phyloP scores from a whole-genome alignment of 2,888 invertebrate species.

The Neoascia interrupta region DNA sequence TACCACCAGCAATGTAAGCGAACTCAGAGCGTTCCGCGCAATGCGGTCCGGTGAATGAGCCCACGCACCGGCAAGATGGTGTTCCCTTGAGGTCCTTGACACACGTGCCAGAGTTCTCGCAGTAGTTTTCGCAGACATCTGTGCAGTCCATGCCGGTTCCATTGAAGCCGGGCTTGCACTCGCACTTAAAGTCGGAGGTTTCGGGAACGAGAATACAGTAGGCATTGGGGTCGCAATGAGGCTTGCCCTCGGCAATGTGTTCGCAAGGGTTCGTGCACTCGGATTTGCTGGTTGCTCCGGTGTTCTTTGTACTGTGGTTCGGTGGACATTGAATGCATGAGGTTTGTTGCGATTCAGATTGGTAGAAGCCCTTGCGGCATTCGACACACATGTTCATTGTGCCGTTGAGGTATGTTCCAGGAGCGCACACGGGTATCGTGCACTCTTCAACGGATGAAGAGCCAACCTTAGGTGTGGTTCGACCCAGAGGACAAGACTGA shows the following conservation, averaged over 20 bases:
- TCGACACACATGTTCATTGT: conserved; percentile 91
- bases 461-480: conserved; percentile 93
- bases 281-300: conserved; percentile 88
- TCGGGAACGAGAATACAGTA: conserved; percentile 91
- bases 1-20: conserved; percentile 96
- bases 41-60: conserved; percentile 94
- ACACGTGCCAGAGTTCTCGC: conserved; percentile 94
- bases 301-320: conserved; percentile 92
- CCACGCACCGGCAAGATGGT: conserved; percentile 93
- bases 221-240: conserved; percentile 93
- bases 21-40: conserved; percentile 96
- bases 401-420: conserved; percentile 91
- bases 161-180: conserved; percentile 96
- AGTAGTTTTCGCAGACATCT: conserved; percentile 91
- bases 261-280: conserved; percentile 96
- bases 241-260: conserved; percentile 86
- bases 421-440: conserved; percentile 92
- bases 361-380: conserved; percentile 95
- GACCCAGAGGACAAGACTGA: conserved; percentile 91
- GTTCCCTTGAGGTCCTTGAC: conserved; percentile 90
- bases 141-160: conserved; percentile 90
- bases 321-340: conserved; percentile 92
- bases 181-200: conserved; percentile 92
- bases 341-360: conserved; percentile 92
- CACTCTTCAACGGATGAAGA: conserved; percentile 93